These are phyloP conservation scores for Chrosomus eos DNA, from an alignment of 2,797 vertebrate genomes.

Conservation along the genomic window DNA sequence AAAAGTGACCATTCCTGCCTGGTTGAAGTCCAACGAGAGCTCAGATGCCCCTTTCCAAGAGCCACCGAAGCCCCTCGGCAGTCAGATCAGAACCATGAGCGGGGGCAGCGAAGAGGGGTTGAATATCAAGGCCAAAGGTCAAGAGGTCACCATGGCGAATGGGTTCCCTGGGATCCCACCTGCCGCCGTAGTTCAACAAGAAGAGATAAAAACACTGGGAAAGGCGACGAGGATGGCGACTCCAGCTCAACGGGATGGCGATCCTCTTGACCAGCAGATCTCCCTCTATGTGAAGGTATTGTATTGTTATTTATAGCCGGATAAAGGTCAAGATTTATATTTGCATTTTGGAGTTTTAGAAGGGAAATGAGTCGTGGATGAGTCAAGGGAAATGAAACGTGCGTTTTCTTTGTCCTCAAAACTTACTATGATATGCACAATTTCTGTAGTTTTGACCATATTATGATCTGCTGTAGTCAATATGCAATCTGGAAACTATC, in stretches of 20 bases:
- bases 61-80: neutral
- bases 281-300: conserved; percentile 79
- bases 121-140: conserved; percentile 38
- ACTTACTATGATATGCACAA: neutral
- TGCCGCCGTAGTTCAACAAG: conserved; percentile 69
- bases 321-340: neutral
- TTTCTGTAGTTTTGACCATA: neutral
- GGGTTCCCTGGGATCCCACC: conserved; percentile 59
- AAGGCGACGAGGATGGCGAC: conserved; percentile 53
- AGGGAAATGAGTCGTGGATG: neutral
- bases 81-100: neutral
- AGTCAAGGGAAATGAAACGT: too few species aligned
- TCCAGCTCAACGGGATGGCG: conserved; percentile 17
- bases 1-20: conserved; percentile 45
- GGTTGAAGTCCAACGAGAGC: conserved; percentile 17
- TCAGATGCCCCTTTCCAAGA: conserved; percentile 19
- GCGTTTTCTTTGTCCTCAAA: neutral
- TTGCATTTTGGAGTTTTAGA: neutral
- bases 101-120: neutral
- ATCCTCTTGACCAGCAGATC: conserved; percentile 68
- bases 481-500: neutral
- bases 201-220: conserved; percentile 56
- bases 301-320: neutral
- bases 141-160: conserved; percentile 50
- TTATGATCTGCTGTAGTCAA: neutral